These are phyloP conservation scores for Dasypolia templi DNA, from an alignment of 2,888 invertebrate species.

Conservation along the genomic window DNA sequence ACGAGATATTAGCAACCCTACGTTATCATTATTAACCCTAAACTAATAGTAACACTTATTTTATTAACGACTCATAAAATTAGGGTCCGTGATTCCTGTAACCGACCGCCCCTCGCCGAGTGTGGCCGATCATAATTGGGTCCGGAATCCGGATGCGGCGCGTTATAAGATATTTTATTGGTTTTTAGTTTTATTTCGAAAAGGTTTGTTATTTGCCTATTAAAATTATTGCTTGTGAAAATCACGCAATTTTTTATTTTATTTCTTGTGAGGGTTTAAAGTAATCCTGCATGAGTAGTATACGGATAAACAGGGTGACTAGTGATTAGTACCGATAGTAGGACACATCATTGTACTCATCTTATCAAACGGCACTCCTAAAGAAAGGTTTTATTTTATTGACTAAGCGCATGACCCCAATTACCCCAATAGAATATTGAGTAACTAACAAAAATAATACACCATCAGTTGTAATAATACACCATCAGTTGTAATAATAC, in stretches of 20 bases:
- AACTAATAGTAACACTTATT: slow-evolving; percentile 60
- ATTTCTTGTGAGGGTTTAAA: too few relatives aligned
- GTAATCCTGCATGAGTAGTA: too few relatives aligned
- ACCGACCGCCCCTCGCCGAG: slow-evolving; percentile 1
- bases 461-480: too few relatives aligned
- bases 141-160: slow-evolving; percentile 24
- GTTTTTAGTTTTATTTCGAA: slow-evolving; percentile 4
- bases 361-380: too few relatives aligned
- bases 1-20: slow-evolving; percentile 31
- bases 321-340: too few relatives aligned
- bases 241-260: neutral
- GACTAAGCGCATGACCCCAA: too few relatives aligned
- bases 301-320: too few relatives aligned
- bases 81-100: slow-evolving; percentile 35
- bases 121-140: slow-evolving; percentile 26
- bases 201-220: neutral
- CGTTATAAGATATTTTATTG: neutral
- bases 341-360: too few relatives aligned
- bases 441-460: too few relatives aligned
- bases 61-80: slow-evolving; percentile 43
- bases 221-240: neutral
- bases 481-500: too few relatives aligned
- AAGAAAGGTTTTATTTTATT: too few relatives aligned
- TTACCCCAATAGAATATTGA: too few relatives aligned
- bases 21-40: slow-evolving; percentile 19